These are phyloP conservation scores for Mobula hypostoma DNA, from an alignment of 2,113 vertebrate species.

Conservation along the genomic window DNA sequence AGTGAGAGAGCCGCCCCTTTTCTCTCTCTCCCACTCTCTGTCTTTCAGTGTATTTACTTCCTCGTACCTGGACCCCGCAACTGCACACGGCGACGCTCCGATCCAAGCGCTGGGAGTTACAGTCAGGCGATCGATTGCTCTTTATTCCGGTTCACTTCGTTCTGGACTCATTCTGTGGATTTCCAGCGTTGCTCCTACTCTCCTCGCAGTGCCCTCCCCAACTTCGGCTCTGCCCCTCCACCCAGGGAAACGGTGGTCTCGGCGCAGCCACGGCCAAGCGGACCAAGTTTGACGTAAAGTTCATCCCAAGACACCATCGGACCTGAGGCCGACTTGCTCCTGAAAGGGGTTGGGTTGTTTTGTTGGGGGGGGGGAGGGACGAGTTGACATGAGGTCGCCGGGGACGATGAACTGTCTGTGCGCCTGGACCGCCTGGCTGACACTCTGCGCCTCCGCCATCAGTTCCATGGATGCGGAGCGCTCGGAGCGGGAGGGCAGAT, in stretches of 20 bases:
- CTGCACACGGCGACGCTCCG: neutral
- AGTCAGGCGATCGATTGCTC: neutral
- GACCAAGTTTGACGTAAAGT: slow-evolving; percentile 10
- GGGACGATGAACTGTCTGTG: slow-evolving; percentile 45
- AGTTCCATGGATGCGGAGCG: slow-evolving; percentile 83
- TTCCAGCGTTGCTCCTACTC: no score
- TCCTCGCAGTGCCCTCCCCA: neutral
- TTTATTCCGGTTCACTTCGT: neutral
- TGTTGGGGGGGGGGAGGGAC: slow-evolving; percentile 34
- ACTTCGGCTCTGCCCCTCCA: neutral
- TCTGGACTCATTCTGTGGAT: no score
- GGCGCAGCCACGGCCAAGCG: slow-evolving; percentile 35
- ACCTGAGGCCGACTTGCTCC: neutral
- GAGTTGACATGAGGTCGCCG: neutral
- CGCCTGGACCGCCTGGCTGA: slow-evolving; percentile 41
- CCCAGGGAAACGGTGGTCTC: slow-evolving; percentile 27
- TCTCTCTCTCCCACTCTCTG: no score
- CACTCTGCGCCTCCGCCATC: slow-evolving; percentile 60
- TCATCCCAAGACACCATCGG: neutral
- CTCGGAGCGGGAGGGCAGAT: slow-evolving; percentile 71
- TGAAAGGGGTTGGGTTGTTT: neutral
- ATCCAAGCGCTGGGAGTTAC: neutral
- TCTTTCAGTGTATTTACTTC: neutral
- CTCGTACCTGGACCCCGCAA: neutral
- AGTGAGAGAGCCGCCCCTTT: neutral